Conservation (phyloP, 1,140 invertebrate species). For the Dendrolimus kikuchii region DNA sequence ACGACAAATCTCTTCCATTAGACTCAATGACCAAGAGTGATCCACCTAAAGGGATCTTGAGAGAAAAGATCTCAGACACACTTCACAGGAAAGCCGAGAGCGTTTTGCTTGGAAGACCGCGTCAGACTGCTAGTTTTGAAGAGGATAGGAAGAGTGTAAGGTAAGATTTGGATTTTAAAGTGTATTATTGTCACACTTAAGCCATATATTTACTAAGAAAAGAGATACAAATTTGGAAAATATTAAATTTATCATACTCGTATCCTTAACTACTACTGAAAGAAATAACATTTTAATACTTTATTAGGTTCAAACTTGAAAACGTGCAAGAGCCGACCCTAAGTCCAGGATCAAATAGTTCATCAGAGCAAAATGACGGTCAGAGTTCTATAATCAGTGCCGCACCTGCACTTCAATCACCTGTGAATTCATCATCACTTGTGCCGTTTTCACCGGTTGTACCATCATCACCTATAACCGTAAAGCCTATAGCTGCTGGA, state of each 20-base stretch:
- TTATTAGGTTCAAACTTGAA: constrained; percentile 63
- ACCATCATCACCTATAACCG: background rate
- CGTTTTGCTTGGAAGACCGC: constrained; percentile 36
- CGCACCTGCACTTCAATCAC: constrained; percentile 18
- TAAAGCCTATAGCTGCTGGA: constrained; percentile 7
- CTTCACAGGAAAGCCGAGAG: constrained; percentile 56
- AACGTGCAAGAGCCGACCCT: constrained; percentile 53
- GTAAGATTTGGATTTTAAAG: constrained; percentile 23
- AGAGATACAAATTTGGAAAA: too few relatives aligned
- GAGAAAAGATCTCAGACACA: constrained; percentile 76
- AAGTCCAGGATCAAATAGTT: constrained; percentile 64
- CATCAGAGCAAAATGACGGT: constrained; percentile 58
- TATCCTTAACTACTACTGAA: background rate
- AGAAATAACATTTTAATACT: background rate
- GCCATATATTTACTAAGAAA: background rate
- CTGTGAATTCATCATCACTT: constrained; percentile 7
- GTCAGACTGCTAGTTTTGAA: constrained; percentile 64
- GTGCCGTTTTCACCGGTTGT: constrained; percentile 5
- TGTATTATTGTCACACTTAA: background rate
- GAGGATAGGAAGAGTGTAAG: constrained; percentile 81
- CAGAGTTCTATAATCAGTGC: constrained; percentile 59
- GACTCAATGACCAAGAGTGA: constrained; percentile 65
- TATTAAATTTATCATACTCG: background rate
- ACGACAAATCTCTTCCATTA: constrained; percentile 47
- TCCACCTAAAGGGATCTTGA: constrained; percentile 78